Evolutionary conservation across 2,113 vertebrate species (phyloP).

Genomic region (Indri indri): DNA sequence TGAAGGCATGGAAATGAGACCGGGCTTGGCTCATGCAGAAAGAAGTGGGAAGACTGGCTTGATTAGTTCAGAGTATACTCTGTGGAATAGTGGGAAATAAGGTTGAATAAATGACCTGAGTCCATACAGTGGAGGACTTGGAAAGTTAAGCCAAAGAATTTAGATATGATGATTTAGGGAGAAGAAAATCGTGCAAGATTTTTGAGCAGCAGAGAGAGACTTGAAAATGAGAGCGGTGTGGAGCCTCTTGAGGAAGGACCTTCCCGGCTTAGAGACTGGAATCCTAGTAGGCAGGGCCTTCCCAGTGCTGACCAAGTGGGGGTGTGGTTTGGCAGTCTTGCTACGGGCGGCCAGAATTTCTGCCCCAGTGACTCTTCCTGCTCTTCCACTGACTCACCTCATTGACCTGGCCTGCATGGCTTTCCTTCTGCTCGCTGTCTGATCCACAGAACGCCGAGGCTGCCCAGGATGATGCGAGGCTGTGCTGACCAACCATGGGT

Average conservation of each 20-base stretch:
- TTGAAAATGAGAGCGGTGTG: constrained; percentile 11
- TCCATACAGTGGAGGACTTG: background rate
- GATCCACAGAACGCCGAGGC: background rate
- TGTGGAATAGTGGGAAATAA: constrained; percentile 31
- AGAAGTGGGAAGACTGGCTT: constrained; percentile 52
- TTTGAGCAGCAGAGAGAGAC: background rate
- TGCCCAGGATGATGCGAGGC: background rate
- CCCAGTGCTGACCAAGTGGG: background rate
- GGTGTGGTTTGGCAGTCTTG: constrained; percentile 62
- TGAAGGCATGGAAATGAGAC: constrained; percentile 17
- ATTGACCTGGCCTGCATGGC: constrained; percentile 27
- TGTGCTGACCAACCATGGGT: background rate
- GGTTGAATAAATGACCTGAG: constrained; percentile 56
- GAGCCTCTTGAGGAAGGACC: background rate
- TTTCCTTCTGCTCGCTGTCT: constrained; percentile 44
- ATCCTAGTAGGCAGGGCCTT: constrained; percentile 31
- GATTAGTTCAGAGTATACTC: constrained; percentile 7
- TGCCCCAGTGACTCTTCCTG: constrained; percentile 71
- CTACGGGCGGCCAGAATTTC: constrained; percentile 65
- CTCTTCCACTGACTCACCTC: constrained; percentile 64
- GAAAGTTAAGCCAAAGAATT: constrained; percentile 43
- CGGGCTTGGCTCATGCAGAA: background rate
- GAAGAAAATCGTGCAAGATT: background rate
- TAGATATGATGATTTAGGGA: constrained; percentile 36
- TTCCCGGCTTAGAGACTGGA: constrained; percentile 25